These are phyloP conservation scores for Epinotia ramella DNA, from an alignment of 2,888 invertebrate genomes.

Conservation along the genomic window DNA sequence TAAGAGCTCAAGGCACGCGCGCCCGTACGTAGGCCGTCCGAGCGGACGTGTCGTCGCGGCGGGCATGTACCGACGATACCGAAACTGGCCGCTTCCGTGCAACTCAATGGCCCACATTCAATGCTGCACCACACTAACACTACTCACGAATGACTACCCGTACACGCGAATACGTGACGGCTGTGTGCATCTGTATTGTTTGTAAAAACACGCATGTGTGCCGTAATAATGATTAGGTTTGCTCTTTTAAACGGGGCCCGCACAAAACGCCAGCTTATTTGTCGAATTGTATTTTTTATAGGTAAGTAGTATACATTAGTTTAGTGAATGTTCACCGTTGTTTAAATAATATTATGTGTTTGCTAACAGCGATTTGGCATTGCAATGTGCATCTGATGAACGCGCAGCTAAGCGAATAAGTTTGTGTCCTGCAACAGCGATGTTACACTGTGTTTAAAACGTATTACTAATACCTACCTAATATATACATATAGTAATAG, in stretches of 20 bases:
- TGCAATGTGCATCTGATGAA: conserved; percentile 4
- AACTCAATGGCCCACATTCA: conserved; percentile 65
- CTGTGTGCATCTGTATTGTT: conserved; percentile 13
- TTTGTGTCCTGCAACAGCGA: conserved; percentile 13
- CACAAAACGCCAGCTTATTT: not conserved
- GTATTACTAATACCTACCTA: not conserved
- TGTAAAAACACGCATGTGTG: conserved; percentile 16
- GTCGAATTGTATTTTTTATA: not conserved
- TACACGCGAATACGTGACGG: not conserved
- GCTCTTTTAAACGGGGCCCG: not conserved
- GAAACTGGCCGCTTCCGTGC: conserved; percentile 51
- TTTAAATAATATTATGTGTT: not conserved
- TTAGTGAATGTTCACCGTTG: not conserved
- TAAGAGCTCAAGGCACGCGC: conserved; percentile 28
- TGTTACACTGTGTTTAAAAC: not conserved
- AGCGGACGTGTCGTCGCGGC: conserved; percentile 45
- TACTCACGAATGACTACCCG: conserved; percentile 19
- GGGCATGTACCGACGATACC: conserved; percentile 48
- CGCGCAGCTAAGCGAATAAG: conserved; percentile 2
- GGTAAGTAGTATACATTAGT: not conserved
- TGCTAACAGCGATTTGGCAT: conserved; percentile 27
- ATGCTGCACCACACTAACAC: conserved; percentile 51
- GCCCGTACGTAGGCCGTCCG: conserved; percentile 14
- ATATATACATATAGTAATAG: too few relatives aligned
- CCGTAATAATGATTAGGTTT: not conserved